These are phyloP conservation scores for Fregetta grallaria DNA, from an alignment of 2,113 vertebrate genomes.

Conservation along the genomic window DNA sequence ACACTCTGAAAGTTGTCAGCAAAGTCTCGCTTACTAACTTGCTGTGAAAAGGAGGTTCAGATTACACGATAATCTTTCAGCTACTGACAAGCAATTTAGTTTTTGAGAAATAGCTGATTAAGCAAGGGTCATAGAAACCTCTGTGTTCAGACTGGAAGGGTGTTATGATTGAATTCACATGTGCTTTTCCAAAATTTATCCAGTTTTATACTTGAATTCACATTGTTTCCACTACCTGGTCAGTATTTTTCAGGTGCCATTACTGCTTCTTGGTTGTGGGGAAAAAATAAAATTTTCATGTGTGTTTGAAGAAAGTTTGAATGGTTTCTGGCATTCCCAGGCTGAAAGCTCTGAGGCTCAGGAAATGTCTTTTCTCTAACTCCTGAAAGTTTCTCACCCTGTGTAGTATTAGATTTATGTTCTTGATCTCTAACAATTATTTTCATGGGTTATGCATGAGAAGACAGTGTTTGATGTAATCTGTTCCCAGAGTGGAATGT, in stretches of 20 bases:
- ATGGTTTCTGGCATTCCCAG: neutral
- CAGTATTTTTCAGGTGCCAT: neutral
- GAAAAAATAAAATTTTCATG: neutral
- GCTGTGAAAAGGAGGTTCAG: neutral
- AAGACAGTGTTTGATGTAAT: neutral
- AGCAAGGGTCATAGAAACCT: neutral
- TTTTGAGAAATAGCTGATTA: slow-evolving; percentile 29
- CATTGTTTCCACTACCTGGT: neutral
- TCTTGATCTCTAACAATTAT: slow-evolving; percentile 14
- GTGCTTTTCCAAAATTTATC: neutral
- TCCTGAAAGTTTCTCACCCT: neutral
- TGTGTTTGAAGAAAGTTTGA: neutral
- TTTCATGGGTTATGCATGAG: neutral
- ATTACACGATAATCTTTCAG: neutral
- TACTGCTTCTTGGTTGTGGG: neutral
- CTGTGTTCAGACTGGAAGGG: neutral
- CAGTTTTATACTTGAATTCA: neutral
- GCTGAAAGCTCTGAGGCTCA: neutral
- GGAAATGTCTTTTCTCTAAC: neutral
- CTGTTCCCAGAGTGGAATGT: slow-evolving; percentile 11
- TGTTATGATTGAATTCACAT: neutral
- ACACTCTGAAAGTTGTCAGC: neutral
- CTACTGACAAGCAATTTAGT: neutral
- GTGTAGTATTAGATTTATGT: slow-evolving; percentile 31
- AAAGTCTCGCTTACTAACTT: neutral